A percentile compares a stretch with the other conserved stretches of the same genome.
These are phyloP conservation scores for Anticlea derivata DNA, from an alignment of 2,888 invertebrate genomes.

Conservation along the genomic window DNA sequence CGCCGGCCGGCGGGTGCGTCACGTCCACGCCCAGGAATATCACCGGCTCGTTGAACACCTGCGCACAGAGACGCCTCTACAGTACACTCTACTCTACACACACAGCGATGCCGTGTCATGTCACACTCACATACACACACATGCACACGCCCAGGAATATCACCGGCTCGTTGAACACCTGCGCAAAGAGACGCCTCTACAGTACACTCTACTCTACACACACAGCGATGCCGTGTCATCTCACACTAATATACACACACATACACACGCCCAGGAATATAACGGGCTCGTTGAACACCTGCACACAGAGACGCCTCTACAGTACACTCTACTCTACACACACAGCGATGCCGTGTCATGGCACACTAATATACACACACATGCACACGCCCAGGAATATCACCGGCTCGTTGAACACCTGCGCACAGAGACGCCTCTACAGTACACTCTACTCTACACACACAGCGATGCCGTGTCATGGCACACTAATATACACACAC, in stretches of 20 bases:
- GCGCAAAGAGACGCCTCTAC: constrained; percentile 18
- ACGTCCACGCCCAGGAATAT: constrained; percentile 99
- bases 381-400: constrained; percentile 99
- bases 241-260: too few relatives aligned
- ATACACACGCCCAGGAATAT: constrained; percentile 99
- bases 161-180: constrained; percentile 99
- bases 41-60: constrained; percentile 99
- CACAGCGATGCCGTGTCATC: too few relatives aligned
- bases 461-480: too few relatives aligned
- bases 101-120: too few relatives aligned
- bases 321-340: not conserved
- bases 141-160: constrained; percentile 99
- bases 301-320: constrained; percentile 19
- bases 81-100: not conserved
- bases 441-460: not conserved
- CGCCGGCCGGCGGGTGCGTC: constrained; percentile 99
- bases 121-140: too few relatives aligned
- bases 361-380: too few relatives aligned
- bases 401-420: constrained; percentile 99
- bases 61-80: constrained; percentile 18
- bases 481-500: too few relatives aligned
- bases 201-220: not conserved
- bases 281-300: constrained; percentile 99
- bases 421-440: constrained; percentile 18
- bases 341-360: too few relatives aligned